These are phyloP conservation scores for Spilarctia lutea DNA, from an alignment of 2,888 invertebrate genomes.

Conservation along the genomic window DNA sequence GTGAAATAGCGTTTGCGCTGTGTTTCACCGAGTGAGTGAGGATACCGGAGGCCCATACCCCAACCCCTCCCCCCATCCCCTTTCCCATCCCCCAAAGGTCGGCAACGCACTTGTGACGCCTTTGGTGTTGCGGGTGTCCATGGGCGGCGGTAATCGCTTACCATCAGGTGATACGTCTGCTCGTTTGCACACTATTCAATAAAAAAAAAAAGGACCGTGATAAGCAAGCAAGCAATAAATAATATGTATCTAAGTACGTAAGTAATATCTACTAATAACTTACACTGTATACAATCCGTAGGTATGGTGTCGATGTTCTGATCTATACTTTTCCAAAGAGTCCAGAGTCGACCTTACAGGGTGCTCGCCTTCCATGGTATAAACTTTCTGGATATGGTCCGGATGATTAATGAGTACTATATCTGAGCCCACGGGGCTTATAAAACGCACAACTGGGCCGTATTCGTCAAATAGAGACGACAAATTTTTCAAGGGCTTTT, in stretches of 20 bases:
- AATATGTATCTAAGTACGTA: background rate
- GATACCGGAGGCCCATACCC: too few species aligned
- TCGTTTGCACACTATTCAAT: too few species aligned
- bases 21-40: too few species aligned
- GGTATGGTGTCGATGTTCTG: conserved; percentile 83
- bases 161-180: too few species aligned
- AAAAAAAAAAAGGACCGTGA: background rate
- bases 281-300: conserved; percentile 87
- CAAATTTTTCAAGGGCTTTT: conserved; percentile 67
- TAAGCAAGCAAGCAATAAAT: background rate
- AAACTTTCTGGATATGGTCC: conserved; percentile 88
- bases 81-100: too few species aligned
- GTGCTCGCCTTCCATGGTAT: conserved; percentile 86
- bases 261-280: conserved; percentile 56
- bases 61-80: too few species aligned
- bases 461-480: conserved; percentile 83
- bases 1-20: too few species aligned
- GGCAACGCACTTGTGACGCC: too few species aligned
- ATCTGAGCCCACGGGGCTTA: conserved; percentile 88
- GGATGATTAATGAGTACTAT: conserved; percentile 88
- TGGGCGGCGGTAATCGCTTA: too few species aligned
- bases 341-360: conserved; percentile 88
- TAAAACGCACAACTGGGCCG: conserved; percentile 89
- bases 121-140: too few species aligned
- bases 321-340: conserved; percentile 88